Evolutionary conservation across 2,797 vertebrate species (phyloP).

Genomic region (Darevskia nairensis): DNA sequence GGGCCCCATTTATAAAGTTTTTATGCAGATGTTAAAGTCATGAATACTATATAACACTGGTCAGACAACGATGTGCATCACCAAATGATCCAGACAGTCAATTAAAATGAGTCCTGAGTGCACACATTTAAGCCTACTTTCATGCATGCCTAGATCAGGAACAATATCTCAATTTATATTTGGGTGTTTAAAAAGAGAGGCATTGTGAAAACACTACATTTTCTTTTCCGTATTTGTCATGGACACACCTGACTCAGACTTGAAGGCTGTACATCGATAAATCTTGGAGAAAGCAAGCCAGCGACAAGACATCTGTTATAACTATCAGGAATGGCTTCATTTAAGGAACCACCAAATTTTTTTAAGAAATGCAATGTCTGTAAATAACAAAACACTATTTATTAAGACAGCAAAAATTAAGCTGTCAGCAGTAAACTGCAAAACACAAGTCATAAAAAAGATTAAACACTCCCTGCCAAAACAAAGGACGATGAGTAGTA

Average conservation of each 20-base stretch:
- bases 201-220: not conserved
- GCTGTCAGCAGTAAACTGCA: not conserved
- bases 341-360: conserved; percentile 88
- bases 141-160: not conserved
- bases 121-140: not conserved
- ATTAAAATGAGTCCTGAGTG: not conserved
- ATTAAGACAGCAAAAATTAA: conserved; percentile 17
- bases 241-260: conserved; percentile 82
- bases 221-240: fast-evolving
- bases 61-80: not conserved
- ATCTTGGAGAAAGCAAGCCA: conserved; percentile 90
- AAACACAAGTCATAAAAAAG: not conserved
- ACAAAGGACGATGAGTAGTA: not conserved
- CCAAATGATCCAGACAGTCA: not conserved
- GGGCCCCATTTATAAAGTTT: not conserved
- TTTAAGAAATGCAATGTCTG: conserved; percentile 93
- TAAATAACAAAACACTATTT: conserved; percentile 43
- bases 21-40: not conserved
- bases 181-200: not conserved
- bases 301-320: conserved; percentile 93
- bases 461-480: not conserved
- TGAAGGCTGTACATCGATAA: conserved; percentile 86
- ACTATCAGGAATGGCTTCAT: conserved; percentile 86
- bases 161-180: not conserved
- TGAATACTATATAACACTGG: not conserved